Evolutionary conservation across 2,797 vertebrate genomes (phyloP).

Genomic region (Cirrhinus mrigala): DNA sequence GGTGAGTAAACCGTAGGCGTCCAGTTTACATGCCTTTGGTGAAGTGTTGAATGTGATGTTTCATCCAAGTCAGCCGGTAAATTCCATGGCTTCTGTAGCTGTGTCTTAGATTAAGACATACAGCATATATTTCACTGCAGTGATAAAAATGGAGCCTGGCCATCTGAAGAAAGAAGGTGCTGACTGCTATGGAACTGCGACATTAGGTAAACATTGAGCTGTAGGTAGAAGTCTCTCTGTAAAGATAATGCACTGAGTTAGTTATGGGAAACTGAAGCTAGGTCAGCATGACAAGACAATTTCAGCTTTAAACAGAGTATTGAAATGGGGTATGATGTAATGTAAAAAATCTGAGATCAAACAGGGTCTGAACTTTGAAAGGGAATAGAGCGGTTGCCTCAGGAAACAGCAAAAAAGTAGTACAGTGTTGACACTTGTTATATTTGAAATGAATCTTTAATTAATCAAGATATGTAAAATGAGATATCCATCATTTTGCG

Average conservation of each 20-base stretch:
- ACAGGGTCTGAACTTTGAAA: neutral
- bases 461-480: neutral
- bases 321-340: conserved; percentile 1
- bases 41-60: conserved; percentile 37
- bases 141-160: conserved; percentile 38
- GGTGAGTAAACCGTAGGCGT: neutral
- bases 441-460: neutral
- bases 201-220: conserved; percentile 71
- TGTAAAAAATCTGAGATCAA: conserved; percentile 3
- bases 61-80: conserved; percentile 4
- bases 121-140: conserved; percentile 31
- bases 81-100: conserved; percentile 18
- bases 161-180: conserved; percentile 70
- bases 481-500: neutral
- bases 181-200: conserved; percentile 68
- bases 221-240: conserved; percentile 46
- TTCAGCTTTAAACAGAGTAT: neutral
- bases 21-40: conserved; percentile 6
- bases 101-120: conserved; percentile 34
- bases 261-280: conserved; percentile 15
- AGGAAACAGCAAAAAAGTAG: neutral
- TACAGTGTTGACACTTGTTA: neutral
- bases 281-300: conserved; percentile 6
- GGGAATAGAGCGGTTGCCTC: neutral
- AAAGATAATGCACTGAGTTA: neutral